phyloP scores from a whole-genome alignment of 2,797 vertebrate species.

The Phrynocephalus vlangalii region DNA sequence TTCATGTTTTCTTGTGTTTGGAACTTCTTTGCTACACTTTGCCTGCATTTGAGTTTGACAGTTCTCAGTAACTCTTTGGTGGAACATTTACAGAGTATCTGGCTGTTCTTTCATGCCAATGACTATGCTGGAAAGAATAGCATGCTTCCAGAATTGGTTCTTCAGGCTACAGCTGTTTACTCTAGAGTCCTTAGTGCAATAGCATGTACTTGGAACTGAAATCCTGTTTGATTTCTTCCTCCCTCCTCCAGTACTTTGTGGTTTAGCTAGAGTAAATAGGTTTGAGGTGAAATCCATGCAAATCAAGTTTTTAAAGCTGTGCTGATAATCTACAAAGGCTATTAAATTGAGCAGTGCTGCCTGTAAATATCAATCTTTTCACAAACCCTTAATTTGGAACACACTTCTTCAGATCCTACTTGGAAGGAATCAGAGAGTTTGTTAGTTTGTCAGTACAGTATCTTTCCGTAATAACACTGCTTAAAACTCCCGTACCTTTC shows the following conservation, averaged over 20 bases:
- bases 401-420: too few relatives aligned
- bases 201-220: constrained; percentile 37
- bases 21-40: neutral
- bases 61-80: neutral
- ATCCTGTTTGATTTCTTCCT: constrained; percentile 14
- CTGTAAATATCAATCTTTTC: constrained; percentile 53
- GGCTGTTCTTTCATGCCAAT: neutral
- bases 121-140: neutral
- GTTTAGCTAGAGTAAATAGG: constrained; percentile 54
- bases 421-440: too few relatives aligned
- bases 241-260: neutral
- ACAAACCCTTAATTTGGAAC: neutral
- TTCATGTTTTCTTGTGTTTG: neutral
- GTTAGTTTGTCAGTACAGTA: too few relatives aligned
- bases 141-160: constrained; percentile 18
- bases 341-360: constrained; percentile 61
- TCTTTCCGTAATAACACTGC: too few relatives aligned
- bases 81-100: neutral
- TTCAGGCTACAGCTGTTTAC: constrained; percentile 48
- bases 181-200: constrained; percentile 46
- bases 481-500: neutral
- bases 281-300: constrained; percentile 63
- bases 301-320: constrained; percentile 60
- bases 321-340: constrained; percentile 65
- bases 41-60: neutral